A percentile compares a stretch with the other conserved stretches of the same genome.
Conservation (phyloP, 2,797 vertebrate genomes). For the Hapalemur alaotrensis region DNA sequence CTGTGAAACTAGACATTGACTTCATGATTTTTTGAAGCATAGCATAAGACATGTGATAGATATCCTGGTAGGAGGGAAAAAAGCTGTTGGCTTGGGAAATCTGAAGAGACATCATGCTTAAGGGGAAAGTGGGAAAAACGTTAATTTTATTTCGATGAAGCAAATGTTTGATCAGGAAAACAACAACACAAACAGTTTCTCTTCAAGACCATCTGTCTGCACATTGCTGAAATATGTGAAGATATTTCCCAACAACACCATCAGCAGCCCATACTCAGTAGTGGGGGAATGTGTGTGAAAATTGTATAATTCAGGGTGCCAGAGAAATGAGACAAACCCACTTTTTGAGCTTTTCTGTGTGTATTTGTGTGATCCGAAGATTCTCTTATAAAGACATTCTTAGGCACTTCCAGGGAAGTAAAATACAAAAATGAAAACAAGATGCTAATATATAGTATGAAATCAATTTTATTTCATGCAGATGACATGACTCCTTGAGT, state of each 20-base stretch:
- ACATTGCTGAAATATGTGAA: slow-evolving; percentile 52
- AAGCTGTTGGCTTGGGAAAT: not conserved
- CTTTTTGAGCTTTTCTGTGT: not conserved
- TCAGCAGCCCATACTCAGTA: not conserved
- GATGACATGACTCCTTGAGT: not conserved
- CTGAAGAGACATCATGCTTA: not conserved
- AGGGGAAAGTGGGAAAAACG: slow-evolving; percentile 24
- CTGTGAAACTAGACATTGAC: not conserved
- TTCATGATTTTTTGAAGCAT: not conserved
- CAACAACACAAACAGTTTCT: slow-evolving; percentile 62
- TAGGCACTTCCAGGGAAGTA: not conserved
- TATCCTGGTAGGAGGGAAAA: not conserved
- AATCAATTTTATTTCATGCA: not conserved
- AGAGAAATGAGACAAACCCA: not conserved
- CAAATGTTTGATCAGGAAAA: slow-evolving; percentile 69
- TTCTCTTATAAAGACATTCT: not conserved
- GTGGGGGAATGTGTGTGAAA: not conserved
- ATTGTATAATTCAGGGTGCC: not conserved
- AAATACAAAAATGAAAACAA: slow-evolving; percentile 4
- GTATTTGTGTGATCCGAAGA: not conserved
- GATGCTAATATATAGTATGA: not conserved
- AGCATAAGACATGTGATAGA: not conserved
- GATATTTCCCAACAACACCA: slow-evolving; percentile 23
- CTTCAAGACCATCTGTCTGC: slow-evolving; percentile 66
- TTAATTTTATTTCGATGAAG: slow-evolving; percentile 58